These are phyloP conservation scores for Psettodes erumei DNA, from an alignment of 2,113 vertebrate species.

Conservation along the genomic window DNA sequence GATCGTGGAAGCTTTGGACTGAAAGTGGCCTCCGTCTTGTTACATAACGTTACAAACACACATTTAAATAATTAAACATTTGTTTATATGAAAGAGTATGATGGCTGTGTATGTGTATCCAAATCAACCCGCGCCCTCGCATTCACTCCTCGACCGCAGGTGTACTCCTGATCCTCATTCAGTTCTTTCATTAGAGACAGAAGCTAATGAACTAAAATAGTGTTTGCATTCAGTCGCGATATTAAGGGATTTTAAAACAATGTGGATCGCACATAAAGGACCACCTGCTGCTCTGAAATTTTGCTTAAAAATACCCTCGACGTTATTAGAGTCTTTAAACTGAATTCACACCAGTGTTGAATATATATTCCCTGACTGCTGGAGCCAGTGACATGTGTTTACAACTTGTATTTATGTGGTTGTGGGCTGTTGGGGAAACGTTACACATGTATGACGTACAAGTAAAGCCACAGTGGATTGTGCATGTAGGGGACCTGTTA, in stretches of 20 bases:
- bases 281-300: neutral
- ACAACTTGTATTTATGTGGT: neutral
- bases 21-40: slow-evolving; percentile 32
- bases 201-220: neutral
- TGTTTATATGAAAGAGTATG: slow-evolving; percentile 59
- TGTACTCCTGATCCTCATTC: neutral
- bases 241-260: neutral
- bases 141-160: slow-evolving; percentile 8
- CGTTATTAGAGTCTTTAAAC: neutral
- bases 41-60: slow-evolving; percentile 45
- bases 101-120: slow-evolving; percentile 62
- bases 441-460: neutral
- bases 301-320: no score
- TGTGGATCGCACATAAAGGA: neutral
- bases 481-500: neutral
- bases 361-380: neutral
- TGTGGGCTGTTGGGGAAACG: neutral
- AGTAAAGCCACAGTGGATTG: neutral
- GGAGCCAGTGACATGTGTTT: neutral
- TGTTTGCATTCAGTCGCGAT: neutral
- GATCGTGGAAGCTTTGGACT: slow-evolving; percentile 46
- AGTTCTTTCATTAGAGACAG: neutral
- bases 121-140: slow-evolving; percentile 7
- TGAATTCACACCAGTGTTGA: neutral
- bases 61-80: slow-evolving; percentile 61